phyloP scores from a whole-genome alignment of 2,888 invertebrate genomes.

The Scaptomyza tumidula region DNA sequence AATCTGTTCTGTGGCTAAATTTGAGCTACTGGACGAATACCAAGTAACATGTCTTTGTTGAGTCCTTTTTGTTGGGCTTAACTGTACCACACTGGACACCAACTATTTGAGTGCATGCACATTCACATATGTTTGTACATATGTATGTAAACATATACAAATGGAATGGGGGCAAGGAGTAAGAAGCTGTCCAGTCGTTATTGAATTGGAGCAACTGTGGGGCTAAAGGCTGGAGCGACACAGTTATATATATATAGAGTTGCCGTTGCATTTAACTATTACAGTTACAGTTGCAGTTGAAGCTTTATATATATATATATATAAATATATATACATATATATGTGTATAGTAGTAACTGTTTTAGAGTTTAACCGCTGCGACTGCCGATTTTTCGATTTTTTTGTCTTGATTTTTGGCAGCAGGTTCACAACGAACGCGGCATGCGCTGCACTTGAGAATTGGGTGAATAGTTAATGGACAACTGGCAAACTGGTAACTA shows the following conservation, averaged over 20 bases:
- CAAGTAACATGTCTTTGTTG: not conserved
- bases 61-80: slow-evolving; percentile 5
- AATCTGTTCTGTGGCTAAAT: too few species aligned
- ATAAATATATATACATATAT: not conserved
- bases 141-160: not conserved
- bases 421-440: slow-evolving; percentile 68
- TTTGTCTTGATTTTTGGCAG: slow-evolving; percentile 42
- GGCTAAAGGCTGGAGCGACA: slow-evolving; percentile 25
- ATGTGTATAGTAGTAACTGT: slow-evolving; percentile 20
- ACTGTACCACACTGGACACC: slow-evolving; percentile 24
- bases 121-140: not conserved
- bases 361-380: slow-evolving; percentile 38
- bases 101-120: not conserved
- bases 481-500: slow-evolving; percentile 23
- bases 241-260: slow-evolving; percentile 15
- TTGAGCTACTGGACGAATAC: too few species aligned
- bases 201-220: slow-evolving; percentile 53
- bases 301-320: slow-evolving; percentile 3
- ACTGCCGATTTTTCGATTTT: slow-evolving; percentile 56
- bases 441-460: slow-evolving; percentile 62
- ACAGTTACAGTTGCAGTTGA: slow-evolving; percentile 27
- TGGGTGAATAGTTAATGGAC: slow-evolving; percentile 20
- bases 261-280: slow-evolving; percentile 8
- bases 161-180: slow-evolving; percentile 18
- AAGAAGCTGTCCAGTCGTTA: slow-evolving; percentile 17